phyloP scores from a whole-genome alignment of 2,797 vertebrate species.

The Melanotaenia nigrans region DNA sequence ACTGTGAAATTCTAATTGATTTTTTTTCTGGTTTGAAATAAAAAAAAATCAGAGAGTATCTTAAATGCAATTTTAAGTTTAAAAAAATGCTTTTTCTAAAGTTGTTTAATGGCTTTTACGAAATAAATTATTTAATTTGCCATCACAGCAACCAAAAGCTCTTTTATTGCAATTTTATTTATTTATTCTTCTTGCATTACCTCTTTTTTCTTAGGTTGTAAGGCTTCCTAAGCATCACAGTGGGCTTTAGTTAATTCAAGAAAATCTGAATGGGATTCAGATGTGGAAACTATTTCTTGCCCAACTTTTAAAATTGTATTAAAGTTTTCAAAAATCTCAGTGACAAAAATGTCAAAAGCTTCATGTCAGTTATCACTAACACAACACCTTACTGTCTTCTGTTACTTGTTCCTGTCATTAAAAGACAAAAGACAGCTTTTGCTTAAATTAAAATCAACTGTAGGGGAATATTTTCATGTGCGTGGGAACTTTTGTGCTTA shows the following conservation, averaged over 20 bases:
- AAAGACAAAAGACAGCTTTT: neutral
- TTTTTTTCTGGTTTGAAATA: neutral
- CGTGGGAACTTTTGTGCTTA: neutral
- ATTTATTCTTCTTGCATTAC: too few relatives aligned
- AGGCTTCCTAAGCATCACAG: neutral
- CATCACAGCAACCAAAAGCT: too few relatives aligned
- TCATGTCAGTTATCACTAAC: neutral
- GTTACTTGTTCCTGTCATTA: neutral
- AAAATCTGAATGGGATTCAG: neutral
- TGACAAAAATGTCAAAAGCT: neutral
- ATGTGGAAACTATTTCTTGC: neutral
- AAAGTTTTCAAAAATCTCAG: neutral
- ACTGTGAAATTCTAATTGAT: neutral
- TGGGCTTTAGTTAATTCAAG: neutral
- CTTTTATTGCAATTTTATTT: too few relatives aligned
- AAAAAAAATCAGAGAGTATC: neutral
- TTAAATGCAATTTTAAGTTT: neutral
- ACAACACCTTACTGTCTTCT: neutral
- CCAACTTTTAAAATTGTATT: neutral
- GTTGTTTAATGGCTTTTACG: neutral
- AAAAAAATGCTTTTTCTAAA: neutral
- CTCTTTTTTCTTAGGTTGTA: too few relatives aligned
- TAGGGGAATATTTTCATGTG: neutral
- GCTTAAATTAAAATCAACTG: neutral
- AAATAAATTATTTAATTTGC: neutral